These are phyloP conservation scores for Amblyopsis rosae DNA, from an alignment of 2,113 vertebrate genomes.

Conservation along the genomic window DNA sequence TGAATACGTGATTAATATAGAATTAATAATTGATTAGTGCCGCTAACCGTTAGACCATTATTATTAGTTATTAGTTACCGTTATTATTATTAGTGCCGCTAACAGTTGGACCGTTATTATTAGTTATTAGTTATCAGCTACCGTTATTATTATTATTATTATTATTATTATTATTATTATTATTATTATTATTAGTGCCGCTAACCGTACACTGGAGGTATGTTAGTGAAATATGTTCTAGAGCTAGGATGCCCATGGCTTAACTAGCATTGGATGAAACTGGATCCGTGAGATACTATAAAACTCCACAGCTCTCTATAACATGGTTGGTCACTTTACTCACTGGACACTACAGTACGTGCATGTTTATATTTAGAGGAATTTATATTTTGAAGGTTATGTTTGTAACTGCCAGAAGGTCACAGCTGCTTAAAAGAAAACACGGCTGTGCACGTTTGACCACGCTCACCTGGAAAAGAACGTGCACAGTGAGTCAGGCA, in stretches of 20 bases:
- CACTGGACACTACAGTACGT: slow-evolving; percentile 5
- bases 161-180: too few relatives aligned
- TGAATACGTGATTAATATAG: neutral
- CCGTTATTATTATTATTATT: too few relatives aligned
- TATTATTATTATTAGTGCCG: neutral
- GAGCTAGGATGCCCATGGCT: too few relatives aligned
- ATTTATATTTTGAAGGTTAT: neutral
- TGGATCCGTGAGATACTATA: neutral
- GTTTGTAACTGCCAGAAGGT: slow-evolving; percentile 31
- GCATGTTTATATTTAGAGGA: slow-evolving; percentile 51
- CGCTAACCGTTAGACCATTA: neutral
- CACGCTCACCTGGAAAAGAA: neutral
- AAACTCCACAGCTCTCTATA: slow-evolving; percentile 42
- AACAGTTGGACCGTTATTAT: too few relatives aligned
- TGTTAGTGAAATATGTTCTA: too few relatives aligned
- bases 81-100: too few relatives aligned
- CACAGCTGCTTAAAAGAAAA: slow-evolving; percentile 12
- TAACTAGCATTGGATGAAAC: too few relatives aligned
- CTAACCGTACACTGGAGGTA: neutral
- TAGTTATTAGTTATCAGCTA: too few relatives aligned
- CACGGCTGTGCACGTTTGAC: neutral
- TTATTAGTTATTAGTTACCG: too few relatives aligned
- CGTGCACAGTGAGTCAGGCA: too few relatives aligned
- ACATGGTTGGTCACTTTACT: slow-evolving; percentile 17
- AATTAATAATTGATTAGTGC: neutral